Evolutionary conservation across 2,888 invertebrate species (phyloP), one percentile per base, ranked within the genome.

Genomic region (Brachypalpus laphriformis): DNA sequence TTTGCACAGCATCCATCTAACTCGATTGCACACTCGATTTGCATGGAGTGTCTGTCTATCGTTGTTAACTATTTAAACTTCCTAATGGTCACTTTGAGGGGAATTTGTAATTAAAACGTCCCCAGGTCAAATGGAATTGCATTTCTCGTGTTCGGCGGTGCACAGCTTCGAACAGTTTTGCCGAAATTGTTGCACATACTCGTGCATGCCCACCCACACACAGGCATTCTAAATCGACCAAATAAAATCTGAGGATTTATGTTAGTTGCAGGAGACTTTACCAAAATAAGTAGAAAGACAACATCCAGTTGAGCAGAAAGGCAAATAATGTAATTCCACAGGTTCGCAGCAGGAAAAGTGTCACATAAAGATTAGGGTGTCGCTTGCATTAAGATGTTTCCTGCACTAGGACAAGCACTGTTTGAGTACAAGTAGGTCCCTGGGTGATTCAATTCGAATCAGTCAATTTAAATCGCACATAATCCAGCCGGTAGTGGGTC

Each of bases 21-120:
- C 85, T 81, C 85, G 81, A 85, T 85, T 85, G 85, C 71, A 81
- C 85, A 81, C 85, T 85, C 81, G 81, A 85, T 85, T 85, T 85
- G 71, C 80, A 85, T 81, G 63, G 74, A 80, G 74, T 74, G 74
- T 85, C 85, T 81, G 81, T 85, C 85, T 76, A 76, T 81, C 81
- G 75, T 85, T 81, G 81, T 85, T 81, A 85, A 80, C 80, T 85
- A 85, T 85, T 85, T 81, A 85, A 82, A 87, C 86, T 82, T 86
- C 82, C 86, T 82, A 87, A 86, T 86, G 87, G 82, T 86, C 87
- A 82, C 87, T 86, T 86, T 87, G 87, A 87, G 87, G 86, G 82
- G 86, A 87, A 86, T 86, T 82, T 76, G 87, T 87, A 87, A 87
- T 87, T 87, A 87, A 87, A 87, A 86, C 82, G 87, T 87, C 86